Base-by-base conservation (phyloP, 2,797 vertebrate species). In the Myripristis jacobus region DNA sequence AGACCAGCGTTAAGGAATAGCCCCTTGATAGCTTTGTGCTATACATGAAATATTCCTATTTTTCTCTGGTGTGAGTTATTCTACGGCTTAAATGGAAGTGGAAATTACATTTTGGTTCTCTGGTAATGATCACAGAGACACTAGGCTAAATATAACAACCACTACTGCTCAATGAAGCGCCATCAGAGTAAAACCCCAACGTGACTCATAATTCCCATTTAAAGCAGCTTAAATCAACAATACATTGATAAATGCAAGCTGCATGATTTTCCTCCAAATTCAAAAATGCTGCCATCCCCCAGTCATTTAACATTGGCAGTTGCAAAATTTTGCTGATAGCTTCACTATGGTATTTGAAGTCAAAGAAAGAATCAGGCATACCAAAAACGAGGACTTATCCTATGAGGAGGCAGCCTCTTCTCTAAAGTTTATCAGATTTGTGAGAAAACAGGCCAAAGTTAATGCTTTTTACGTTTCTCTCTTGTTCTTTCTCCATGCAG, bases 401-500 rank as follows among this genome's bases (percentile, higher is more conserved):
- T 54, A 44, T 13, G 71, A 62, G n/a, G 15, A 34, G 2, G 4
- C 15, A n/a, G 59, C 11, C 1, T 13, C n/a, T 66, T 60, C 5
- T 48, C 38, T 36, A 46, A 25, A 50, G 47, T 11, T 11, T 15
- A 13, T 15, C 12, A 41, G 38, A 41, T 24, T 38, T 31, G 16
- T 36, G 12, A 66, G 5, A 24, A 54, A 70, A 60, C 50, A 19
- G 56, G 58, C 50, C 34, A 8, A 4, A 66, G 51, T 64, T 80
- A 53, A 76, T 18, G 47, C 22, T 27, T 3, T 73, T 43, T 69
- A 1, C 29, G 15, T 63, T 75, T 55, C 76, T 46, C 59, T 43
- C 27, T 52, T 19, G 13, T 79, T 63, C 62, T 16, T n/a, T 75
- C 61, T 67, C 70, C 53, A 60, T 82, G 46, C 94, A 98, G 97